Evolutionary conservation across 2,888 invertebrate genomes (phyloP).

Genomic region (Carterocephalus palaemon): DNA sequence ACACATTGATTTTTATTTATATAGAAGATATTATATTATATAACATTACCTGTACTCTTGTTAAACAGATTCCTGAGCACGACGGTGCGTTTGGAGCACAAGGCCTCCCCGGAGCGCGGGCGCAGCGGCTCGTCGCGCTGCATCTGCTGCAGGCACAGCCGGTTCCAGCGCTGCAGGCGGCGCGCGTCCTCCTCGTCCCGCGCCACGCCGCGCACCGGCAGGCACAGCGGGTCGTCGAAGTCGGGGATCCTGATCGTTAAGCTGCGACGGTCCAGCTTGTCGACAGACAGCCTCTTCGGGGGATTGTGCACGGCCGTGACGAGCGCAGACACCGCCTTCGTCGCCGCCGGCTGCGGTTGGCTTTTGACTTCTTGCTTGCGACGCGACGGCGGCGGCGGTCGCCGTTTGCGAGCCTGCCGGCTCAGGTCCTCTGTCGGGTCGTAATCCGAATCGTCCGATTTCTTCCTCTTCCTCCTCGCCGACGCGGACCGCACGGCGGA

Average conservation of each 20-base stretch:
- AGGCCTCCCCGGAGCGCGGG: constrained; percentile 45
- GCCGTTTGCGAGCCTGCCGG: constrained; percentile 28
- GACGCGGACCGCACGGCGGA: constrained; percentile 22
- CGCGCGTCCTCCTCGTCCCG: constrained; percentile 43
- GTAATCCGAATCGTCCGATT: constrained; percentile 56
- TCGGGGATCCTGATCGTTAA: constrained; percentile 58
- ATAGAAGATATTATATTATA: no score
- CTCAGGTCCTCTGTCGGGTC: constrained; percentile 49
- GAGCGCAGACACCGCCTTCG: no score
- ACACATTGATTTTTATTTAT: no score
- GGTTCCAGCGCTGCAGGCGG: constrained; percentile 59
- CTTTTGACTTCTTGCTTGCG: background rate
- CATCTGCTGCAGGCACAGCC: constrained; percentile 59
- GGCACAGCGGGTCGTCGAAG: constrained; percentile 63
- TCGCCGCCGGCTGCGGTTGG: no score
- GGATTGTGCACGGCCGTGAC: no score
- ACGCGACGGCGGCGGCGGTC: background rate
- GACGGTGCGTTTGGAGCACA: constrained; percentile 49
- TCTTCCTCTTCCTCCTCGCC: constrained; percentile 39
- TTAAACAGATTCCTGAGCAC: constrained; percentile 56
- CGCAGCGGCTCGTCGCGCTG: constrained; percentile 48
- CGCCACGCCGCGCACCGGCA: constrained; percentile 57
- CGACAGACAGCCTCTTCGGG: no score
- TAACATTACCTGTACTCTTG: constrained; percentile 53
- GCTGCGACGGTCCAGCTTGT: constrained; percentile 31